A percentile compares a stretch with the other conserved stretches of the same genome.
Conservation (phyloP, 92 coral and sea anemone genomes). For the Pocillopora meandrina region DNA sequence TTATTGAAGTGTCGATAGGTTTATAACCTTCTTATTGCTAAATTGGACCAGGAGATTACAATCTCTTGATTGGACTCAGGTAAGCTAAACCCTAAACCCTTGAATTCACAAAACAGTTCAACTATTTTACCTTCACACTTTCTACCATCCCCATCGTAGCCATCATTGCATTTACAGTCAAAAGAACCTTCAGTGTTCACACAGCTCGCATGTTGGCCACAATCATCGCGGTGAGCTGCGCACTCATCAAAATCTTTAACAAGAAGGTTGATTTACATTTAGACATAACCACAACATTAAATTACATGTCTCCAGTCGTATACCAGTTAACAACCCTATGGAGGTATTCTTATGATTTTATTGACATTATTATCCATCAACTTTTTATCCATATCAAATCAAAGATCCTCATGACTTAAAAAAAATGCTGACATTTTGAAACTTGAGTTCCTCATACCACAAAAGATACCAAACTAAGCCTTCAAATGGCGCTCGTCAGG, state of each 20-base stretch:
- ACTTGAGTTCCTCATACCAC: too few relatives aligned
- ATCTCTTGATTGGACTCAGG: too few relatives aligned
- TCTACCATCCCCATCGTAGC: constrained; percentile 69
- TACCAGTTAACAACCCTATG: too few relatives aligned
- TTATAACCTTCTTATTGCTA: too few relatives aligned
- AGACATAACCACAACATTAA: background rate
- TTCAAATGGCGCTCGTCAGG: too few relatives aligned
- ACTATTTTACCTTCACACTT: constrained; percentile 50
- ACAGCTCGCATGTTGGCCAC: constrained; percentile 61
- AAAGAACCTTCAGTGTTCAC: constrained; percentile 56
- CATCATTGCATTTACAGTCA: constrained; percentile 61
- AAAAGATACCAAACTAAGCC: too few relatives aligned
- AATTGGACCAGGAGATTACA: background rate
- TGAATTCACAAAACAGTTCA: background rate
- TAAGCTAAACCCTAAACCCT: background rate
- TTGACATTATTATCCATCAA: too few relatives aligned
- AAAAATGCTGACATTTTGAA: too few relatives aligned
- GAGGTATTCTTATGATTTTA: too few relatives aligned
- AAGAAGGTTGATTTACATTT: background rate
- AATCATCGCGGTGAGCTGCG: constrained; percentile 38
- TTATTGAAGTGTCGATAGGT: too few relatives aligned
- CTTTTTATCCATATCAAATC: too few relatives aligned
- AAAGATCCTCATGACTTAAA: too few relatives aligned
- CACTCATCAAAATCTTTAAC: constrained; percentile 66
- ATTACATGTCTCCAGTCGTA: background rate